Evolutionary conservation across 2,888 invertebrate genomes (phyloP).

Genomic region (Drosophila niveifrons): DNA sequence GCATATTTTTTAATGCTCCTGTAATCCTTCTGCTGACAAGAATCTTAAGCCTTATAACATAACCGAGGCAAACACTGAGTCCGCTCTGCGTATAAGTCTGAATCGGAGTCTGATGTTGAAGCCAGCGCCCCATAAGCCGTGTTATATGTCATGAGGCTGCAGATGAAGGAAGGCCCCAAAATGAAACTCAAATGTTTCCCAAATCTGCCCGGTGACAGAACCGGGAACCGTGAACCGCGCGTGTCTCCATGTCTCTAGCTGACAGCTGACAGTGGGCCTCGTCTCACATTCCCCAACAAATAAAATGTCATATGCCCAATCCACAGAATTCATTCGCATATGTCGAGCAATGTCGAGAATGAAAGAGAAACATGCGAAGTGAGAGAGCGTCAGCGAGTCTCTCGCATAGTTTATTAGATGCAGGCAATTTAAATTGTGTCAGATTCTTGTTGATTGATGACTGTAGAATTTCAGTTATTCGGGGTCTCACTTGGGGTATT

Average conservation of each 20-base stretch:
- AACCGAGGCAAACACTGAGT: conserved; percentile 35
- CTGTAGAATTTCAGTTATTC: conserved; percentile 48
- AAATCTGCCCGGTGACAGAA: conserved; percentile 64
- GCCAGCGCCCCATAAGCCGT: conserved; percentile 45
- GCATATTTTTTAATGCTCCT: conserved; percentile 71
- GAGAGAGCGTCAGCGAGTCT: neutral
- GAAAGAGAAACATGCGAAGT: conserved; percentile 27
- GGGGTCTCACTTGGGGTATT: conserved; percentile 16
- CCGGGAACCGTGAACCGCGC: conserved; percentile 33
- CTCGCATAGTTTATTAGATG: conserved; percentile 48
- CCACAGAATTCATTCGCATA: conserved; percentile 47
- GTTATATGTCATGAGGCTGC: conserved; percentile 33
- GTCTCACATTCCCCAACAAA: conserved; percentile 32
- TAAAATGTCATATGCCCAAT: conserved; percentile 48
- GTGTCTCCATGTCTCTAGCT: conserved; percentile 47
- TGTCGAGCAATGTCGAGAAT: conserved; percentile 22
- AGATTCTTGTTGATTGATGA: conserved; percentile 77
- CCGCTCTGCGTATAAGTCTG: neutral
- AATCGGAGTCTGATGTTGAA: conserved; percentile 15
- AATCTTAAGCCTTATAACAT: conserved; percentile 72
- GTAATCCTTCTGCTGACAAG: conserved; percentile 78
- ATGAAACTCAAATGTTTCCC: conserved; percentile 48
- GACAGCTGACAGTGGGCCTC: conserved; percentile 70
- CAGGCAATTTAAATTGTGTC: conserved; percentile 76
- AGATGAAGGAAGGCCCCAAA: conserved; percentile 27